Evolutionary conservation across 2,888 invertebrate genomes (phyloP).

Genomic region (Sesamia inferens): DNA sequence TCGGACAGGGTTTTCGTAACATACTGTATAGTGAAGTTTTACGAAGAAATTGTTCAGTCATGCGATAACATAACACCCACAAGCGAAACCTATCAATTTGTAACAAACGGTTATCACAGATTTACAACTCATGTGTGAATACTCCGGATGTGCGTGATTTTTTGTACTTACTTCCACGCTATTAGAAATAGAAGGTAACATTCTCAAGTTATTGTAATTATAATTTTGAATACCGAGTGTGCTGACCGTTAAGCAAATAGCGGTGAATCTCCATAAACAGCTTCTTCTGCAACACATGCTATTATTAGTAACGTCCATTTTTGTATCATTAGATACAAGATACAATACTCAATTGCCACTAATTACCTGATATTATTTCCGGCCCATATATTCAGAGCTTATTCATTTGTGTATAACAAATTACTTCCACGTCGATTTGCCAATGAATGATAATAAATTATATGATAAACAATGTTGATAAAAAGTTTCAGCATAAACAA

Average conservation of each 20-base stretch:
- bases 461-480: background rate
- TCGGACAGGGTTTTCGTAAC: too few relatives aligned
- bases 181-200: constrained; percentile 44
- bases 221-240: constrained; percentile 59
- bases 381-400: constrained; percentile 43
- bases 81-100: constrained; percentile 72
- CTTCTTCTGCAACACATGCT: constrained; percentile 40
- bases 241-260: constrained; percentile 70
- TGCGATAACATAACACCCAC: constrained; percentile 70
- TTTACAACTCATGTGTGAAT: constrained; percentile 61
- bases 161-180: constrained; percentile 40
- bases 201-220: constrained; percentile 36
- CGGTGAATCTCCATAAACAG: constrained; percentile 58
- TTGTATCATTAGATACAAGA: constrained; percentile 55
- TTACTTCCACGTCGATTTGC: constrained; percentile 23
- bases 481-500: background rate
- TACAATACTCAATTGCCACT: constrained; percentile 51
- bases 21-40: constrained; percentile 55
- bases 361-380: constrained; percentile 57
- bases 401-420: constrained; percentile 26
- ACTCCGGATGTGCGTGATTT: constrained; percentile 46
- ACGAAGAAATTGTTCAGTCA: constrained; percentile 71
- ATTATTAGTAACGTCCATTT: constrained; percentile 45
- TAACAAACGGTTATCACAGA: constrained; percentile 74
- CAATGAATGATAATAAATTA: constrained; percentile 8